Base-by-base conservation (phyloP, 1,140 invertebrate genomes). In the Trialeurodes vaporariorum region DNA sequence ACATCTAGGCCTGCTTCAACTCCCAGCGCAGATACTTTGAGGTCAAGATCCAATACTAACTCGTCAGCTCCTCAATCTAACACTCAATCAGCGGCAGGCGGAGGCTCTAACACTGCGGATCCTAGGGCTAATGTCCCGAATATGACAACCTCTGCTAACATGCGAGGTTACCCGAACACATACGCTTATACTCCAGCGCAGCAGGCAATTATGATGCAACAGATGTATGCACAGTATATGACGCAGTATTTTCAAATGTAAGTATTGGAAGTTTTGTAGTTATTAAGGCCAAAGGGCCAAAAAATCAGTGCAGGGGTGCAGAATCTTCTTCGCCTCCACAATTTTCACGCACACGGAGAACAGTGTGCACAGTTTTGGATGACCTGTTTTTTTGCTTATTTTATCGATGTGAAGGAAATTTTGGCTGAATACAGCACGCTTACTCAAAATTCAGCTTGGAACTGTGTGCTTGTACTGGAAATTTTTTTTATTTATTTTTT, bases 221-320 rank as follows among this genome's bases (percentile, higher is more conserved):
- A 94, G 71, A 87, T 88, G 12, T 94, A 94, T 77, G 82, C 86
- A 23, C 86, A 92, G 75, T 93, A 94, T 77, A 86, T 93, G 82
- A 84, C 86, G 61, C 88, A 92, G 72, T 92, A 92, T 75, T 87
- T 90, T 80, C 87, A 91, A 74, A 79, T 88, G 88, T 82, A 76
- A 79, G 78, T 76, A 65, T 68, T 9, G n/a, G n/a, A n/a, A n/a
- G n/a, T n/a, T n/a, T 2, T 25, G n/a, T n/a, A n/a, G n/a, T n/a
- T n/a, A n/a, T n/a, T n/a, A n/a, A n/a, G n/a, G n/a, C n/a, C n/a
- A n/a, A n/a, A n/a, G n/a, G n/a, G n/a, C n/a, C n/a, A n/a, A n/a
- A n/a, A n/a, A n/a, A n/a, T n/a, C n/a, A n/a, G n/a, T n/a, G n/a
- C n/a, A n/a, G n/a, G n/a, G n/a, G n/a, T n/a, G n/a, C n/a, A n/a